Conservation (phyloP, 2,888 invertebrate species). For the Pandemis cinnamomeana region DNA sequence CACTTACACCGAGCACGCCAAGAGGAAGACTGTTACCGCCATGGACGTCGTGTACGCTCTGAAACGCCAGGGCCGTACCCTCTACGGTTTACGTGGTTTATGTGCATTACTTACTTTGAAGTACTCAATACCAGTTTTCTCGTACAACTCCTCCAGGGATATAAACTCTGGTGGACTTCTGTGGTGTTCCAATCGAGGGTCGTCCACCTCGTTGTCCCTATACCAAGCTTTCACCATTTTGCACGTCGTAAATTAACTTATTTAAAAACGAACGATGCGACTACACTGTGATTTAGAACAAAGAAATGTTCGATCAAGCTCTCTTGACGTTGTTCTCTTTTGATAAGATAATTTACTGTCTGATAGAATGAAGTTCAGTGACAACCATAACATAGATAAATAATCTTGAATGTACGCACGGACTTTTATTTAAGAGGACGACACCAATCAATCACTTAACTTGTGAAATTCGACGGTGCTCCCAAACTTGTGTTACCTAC, state of each 20-base stretch:
- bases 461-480: no score
- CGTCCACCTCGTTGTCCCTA: constrained; percentile 88
- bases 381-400: no score
- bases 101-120: constrained; percentile 86
- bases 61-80: no score
- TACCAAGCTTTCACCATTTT: constrained; percentile 96
- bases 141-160: constrained; percentile 86
- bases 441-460: no score
- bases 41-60: no score
- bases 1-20: no score
- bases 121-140: constrained; percentile 94
- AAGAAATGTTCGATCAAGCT: not conserved
- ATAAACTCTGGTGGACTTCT: constrained; percentile 90
- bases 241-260: constrained; percentile 2
- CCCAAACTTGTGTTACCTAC: no score
- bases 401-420: no score
- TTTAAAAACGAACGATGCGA: not conserved
- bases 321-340: not conserved
- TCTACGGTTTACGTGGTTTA: no score
- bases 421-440: no score
- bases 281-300: not conserved
- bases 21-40: no score
- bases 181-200: constrained; percentile 94
- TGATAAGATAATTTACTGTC: constrained; percentile 1
- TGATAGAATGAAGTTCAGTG: no score